phyloP scores from a whole-genome alignment of 2,113 vertebrate genomes.

The Ictidomys tridecemlineatus region DNA sequence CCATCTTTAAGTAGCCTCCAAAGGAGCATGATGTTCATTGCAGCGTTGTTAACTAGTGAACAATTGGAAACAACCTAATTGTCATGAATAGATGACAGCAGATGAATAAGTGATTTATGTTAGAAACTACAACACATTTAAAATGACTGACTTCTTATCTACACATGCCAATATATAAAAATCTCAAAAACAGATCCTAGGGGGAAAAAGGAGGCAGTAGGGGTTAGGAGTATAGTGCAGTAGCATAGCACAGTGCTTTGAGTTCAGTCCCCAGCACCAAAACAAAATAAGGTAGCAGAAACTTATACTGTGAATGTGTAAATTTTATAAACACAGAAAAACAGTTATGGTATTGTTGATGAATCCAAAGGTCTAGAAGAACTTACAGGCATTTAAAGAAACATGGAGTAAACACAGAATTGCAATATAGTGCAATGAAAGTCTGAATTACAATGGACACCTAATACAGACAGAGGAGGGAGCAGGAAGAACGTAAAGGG shows the following conservation, averaged over 20 bases:
- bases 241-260: neutral
- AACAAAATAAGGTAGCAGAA: neutral
- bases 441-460: neutral
- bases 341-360: neutral
- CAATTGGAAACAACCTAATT: conserved; percentile 40
- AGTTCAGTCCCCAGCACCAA: neutral
- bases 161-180: neutral
- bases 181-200: conserved; percentile 18
- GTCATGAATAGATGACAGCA: conserved; percentile 31
- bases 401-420: neutral
- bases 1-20: neutral
- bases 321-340: conserved; percentile 53
- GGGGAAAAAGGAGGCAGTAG: neutral
- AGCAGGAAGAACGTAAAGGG: neutral
- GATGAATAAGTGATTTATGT: conserved; percentile 13
- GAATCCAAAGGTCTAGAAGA: conserved; percentile 7
- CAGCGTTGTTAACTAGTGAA: conserved; percentile 12
- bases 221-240: neutral
- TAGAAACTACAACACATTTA: conserved; percentile 12
- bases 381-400: conserved; percentile 17
- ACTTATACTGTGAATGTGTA: neutral
- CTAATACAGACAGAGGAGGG: neutral
- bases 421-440: neutral
- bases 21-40: neutral
- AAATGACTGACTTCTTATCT: conserved; percentile 30